phyloP scores from a whole-genome alignment of 2,888 invertebrate genomes.

The Diogma glabrata region DNA sequence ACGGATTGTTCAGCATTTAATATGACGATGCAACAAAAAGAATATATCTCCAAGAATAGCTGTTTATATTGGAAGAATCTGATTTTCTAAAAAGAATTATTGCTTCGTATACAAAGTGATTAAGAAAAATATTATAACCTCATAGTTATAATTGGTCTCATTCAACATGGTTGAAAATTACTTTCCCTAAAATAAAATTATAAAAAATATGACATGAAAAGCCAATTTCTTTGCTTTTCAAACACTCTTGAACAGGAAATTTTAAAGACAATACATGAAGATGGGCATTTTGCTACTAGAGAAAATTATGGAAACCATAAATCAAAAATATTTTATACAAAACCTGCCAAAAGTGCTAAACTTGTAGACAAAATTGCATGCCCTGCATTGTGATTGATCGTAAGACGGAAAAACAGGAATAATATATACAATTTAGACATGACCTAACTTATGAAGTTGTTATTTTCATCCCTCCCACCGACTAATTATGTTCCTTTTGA shows the following conservation, averaged over 20 bases:
- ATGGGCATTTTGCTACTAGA: slow-evolving; percentile 25
- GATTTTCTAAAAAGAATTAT: too few species aligned
- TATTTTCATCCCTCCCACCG: too few species aligned
- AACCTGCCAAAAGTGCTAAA: slow-evolving; percentile 23
- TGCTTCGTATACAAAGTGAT: too few species aligned
- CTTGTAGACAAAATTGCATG: not conserved
- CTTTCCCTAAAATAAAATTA: slow-evolving; percentile 8
- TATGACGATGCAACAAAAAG: slow-evolving; percentile 25
- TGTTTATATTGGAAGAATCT: not conserved
- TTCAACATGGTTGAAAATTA: too few species aligned
- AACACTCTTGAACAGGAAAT: slow-evolving; percentile 24
- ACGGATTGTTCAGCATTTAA: slow-evolving; percentile 26
- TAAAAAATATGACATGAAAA: slow-evolving; percentile 13
- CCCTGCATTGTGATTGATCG: too few species aligned
- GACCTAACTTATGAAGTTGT: too few species aligned
- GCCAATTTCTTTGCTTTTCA: slow-evolving; percentile 10
- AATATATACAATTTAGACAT: too few species aligned
- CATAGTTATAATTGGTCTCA: too few species aligned
- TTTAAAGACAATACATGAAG: slow-evolving; percentile 25
- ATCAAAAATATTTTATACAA: slow-evolving; percentile 23
- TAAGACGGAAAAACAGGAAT: not conserved
- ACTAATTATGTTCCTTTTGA: too few species aligned
- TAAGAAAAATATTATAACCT: too few species aligned
- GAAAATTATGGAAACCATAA: slow-evolving; percentile 21
- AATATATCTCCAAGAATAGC: slow-evolving; percentile 16